These are phyloP conservation scores for Volucella inanis DNA, from an alignment of 2,888 invertebrate genomes.

Conservation along the genomic window DNA sequence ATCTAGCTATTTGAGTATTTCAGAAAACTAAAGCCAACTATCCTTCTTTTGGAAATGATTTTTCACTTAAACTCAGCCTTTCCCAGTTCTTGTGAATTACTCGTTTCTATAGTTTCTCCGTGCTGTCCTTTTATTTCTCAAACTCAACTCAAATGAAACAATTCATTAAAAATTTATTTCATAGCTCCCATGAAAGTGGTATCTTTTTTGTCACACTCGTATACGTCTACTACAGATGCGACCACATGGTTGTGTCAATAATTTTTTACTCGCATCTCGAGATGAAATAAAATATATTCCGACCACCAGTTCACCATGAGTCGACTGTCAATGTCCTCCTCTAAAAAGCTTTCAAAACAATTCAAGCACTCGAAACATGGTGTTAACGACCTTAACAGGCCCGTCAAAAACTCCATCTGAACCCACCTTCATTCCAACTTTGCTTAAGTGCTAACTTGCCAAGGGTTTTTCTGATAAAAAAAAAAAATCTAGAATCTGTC, in stretches of 20 bases:
- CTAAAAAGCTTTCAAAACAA: too few species aligned
- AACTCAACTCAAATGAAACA: constrained; percentile 21
- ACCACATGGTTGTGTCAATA: background rate
- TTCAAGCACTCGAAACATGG: constrained; percentile 25
- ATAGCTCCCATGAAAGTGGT: constrained; percentile 22
- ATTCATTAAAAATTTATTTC: constrained; percentile 60
- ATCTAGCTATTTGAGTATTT: too few species aligned
- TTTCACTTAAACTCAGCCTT: too few species aligned
- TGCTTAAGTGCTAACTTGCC: constrained; percentile 21
- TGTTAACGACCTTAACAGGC: constrained; percentile 54
- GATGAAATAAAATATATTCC: constrained; percentile 48
- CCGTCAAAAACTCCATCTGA: constrained; percentile 33
- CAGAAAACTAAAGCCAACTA: too few species aligned
- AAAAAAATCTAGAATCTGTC: constrained; percentile 29
- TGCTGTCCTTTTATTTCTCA: too few species aligned
- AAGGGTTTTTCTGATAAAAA: constrained; percentile 33
- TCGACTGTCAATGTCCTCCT: constrained; percentile 36
- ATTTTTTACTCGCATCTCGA: background rate
- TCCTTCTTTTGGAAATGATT: too few species aligned
- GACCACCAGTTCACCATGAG: constrained; percentile 6
- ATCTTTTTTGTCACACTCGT: constrained; percentile 48
- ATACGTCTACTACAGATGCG: constrained; percentile 46
- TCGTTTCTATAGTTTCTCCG: too few species aligned
- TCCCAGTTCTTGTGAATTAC: too few species aligned
- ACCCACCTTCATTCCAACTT: constrained; percentile 50